Evolutionary conservation across 2,888 invertebrate genomes (phyloP).

Genomic region (Mactromeris polynyma): DNA sequence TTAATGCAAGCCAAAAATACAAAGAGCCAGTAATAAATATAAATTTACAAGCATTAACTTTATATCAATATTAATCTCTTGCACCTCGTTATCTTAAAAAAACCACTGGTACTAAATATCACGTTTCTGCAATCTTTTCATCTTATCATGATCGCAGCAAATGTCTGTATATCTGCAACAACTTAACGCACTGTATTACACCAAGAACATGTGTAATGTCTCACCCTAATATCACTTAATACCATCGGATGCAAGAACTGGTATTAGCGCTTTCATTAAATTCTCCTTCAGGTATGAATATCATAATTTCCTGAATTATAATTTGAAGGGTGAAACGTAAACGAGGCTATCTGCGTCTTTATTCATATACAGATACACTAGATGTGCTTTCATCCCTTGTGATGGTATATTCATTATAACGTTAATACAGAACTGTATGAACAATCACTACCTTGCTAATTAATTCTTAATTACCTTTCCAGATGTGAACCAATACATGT

Average conservation of each 20-base stretch:
- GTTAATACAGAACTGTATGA: background rate
- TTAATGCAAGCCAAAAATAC: conserved; percentile 1
- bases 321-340: too few relatives aligned
- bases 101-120: background rate
- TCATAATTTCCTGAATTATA: background rate
- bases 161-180: background rate
- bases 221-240: background rate
- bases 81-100: background rate
- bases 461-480: background rate
- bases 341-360: too few relatives aligned
- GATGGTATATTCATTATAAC: background rate
- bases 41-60: background rate
- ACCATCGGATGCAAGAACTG: background rate
- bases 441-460: background rate
- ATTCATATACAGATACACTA: too few relatives aligned
- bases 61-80: background rate
- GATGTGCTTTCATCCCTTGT: too few relatives aligned
- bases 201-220: background rate
- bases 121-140: background rate
- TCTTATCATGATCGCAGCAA: background rate
- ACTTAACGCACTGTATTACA: background rate
- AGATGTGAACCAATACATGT: background rate
- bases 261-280: background rate
- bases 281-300: background rate
- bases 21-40: background rate